These are phyloP conservation scores for Scaeva pyrastri DNA, from an alignment of 2,888 invertebrate species.

Conservation along the genomic window DNA sequence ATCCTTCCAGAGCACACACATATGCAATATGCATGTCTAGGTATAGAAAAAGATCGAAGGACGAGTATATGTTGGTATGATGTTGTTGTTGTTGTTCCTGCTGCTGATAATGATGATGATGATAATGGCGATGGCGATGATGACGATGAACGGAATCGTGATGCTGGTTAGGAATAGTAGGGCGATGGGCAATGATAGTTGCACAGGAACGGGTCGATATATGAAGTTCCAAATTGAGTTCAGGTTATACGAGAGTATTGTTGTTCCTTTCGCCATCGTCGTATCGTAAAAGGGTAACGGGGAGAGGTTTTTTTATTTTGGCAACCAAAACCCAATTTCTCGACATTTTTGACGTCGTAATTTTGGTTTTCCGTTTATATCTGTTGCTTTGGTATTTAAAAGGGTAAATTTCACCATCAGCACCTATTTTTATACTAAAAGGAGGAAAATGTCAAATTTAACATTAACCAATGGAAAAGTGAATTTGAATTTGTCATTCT, in stretches of 20 bases:
- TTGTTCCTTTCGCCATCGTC: slow-evolving; percentile 53
- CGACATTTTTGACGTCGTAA: slow-evolving; percentile 28
- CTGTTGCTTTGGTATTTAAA: slow-evolving; percentile 63
- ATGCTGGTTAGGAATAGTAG: slow-evolving; percentile 30
- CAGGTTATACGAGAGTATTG: slow-evolving; percentile 32
- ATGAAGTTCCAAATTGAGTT: slow-evolving; percentile 67
- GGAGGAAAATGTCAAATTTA: too few relatives aligned
- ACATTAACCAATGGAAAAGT: too few relatives aligned
- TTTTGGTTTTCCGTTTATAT: slow-evolving; percentile 47
- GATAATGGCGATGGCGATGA: slow-evolving; percentile 24
- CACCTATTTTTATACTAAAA: not conserved
- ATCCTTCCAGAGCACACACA: slow-evolving; percentile 47
- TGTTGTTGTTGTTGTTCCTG: slow-evolving; percentile 59
- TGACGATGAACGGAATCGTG: slow-evolving; percentile 25
- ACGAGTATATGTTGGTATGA: slow-evolving; percentile 22
- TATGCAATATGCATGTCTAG: not conserved
- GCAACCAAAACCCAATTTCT: not conserved
- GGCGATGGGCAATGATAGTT: slow-evolving; percentile 42
- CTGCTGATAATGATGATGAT: slow-evolving; percentile 45
- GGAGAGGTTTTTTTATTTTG: slow-evolving; percentile 22
- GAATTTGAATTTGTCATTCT: too few relatives aligned
- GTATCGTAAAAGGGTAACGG: slow-evolving; percentile 72
- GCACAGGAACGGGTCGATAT: slow-evolving; percentile 63
- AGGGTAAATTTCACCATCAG: slow-evolving; percentile 11
- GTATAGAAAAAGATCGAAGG: slow-evolving; percentile 60